phyloP scores from a whole-genome alignment of 2,888 invertebrate species.

The Congeria kusceri region DNA sequence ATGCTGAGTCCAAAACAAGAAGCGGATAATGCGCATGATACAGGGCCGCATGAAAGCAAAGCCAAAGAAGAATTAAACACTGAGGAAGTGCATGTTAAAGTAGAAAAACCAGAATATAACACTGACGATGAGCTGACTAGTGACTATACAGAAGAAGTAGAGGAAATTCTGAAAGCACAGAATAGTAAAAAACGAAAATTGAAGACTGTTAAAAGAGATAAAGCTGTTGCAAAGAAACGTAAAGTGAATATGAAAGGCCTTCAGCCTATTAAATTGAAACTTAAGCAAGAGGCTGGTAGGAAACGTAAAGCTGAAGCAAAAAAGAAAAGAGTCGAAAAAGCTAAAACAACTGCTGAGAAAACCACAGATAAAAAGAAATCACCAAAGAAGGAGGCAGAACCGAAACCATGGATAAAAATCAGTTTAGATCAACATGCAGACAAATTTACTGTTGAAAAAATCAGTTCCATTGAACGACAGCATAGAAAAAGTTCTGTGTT shows the following conservation, averaged over 20 bases:
- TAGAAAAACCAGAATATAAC: background rate
- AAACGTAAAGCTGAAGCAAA: background rate
- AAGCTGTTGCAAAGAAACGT: background rate
- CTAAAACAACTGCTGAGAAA: background rate
- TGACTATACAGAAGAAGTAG: constrained; percentile 1
- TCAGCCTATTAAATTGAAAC: constrained; percentile 2
- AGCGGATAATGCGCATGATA: background rate
- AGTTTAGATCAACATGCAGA: constrained; percentile 25
- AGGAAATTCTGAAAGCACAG: constrained; percentile 1
- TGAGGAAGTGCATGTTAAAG: background rate
- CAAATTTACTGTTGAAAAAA: constrained; percentile 15
- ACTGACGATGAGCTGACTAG: background rate
- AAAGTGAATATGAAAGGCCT: background rate
- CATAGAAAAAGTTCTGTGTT: constrained; percentile 14
- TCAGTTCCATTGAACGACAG: constrained; percentile 20
- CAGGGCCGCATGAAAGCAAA: background rate
- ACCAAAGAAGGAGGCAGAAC: constrained; percentile 1
- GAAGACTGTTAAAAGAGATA: background rate
- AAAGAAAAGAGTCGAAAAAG: background rate
- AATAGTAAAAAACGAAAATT: constrained; percentile 1
- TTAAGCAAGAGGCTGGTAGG: background rate
- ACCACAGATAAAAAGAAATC: too few relatives aligned
- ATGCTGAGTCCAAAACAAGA: background rate
- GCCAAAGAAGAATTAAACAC: constrained; percentile 1
- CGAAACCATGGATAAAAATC: constrained; percentile 15